phyloP scores from a whole-genome alignment of 2,888 invertebrate genomes.

The Phyllotreta striolata region DNA sequence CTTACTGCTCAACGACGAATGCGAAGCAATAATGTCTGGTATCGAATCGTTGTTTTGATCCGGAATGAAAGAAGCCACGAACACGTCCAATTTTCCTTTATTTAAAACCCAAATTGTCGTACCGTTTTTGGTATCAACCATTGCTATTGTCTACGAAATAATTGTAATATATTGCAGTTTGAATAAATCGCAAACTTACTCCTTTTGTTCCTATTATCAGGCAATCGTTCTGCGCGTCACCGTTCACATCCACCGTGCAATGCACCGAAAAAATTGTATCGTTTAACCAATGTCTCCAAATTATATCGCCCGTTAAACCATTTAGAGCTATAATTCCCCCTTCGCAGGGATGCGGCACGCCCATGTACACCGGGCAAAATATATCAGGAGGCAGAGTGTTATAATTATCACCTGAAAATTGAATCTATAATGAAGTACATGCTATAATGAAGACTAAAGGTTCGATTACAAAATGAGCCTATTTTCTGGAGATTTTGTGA shows the following conservation, averaged over 20 bases:
- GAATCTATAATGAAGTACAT: too few relatives aligned
- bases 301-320: conserved; percentile 72
- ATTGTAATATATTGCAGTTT: background rate
- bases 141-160: conserved; percentile 65
- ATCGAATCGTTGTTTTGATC: conserved; percentile 76
- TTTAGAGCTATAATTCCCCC: conserved; percentile 81
- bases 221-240: conserved; percentile 75
- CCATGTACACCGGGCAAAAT: conserved; percentile 73
- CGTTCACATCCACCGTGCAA: conserved; percentile 75
- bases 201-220: conserved; percentile 77
- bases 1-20: conserved; percentile 61
- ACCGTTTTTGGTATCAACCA: conserved; percentile 74
- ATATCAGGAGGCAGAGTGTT: conserved; percentile 66
- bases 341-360: conserved; percentile 71
- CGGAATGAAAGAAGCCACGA: conserved; percentile 73
- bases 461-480: conserved; percentile 21
- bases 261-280: conserved; percentile 78
- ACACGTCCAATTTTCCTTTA: conserved; percentile 65
- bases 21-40: conserved; percentile 75
- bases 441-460: too few relatives aligned
- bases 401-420: conserved; percentile 62
- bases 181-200: conserved; percentile 58
- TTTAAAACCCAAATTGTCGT: conserved; percentile 70
- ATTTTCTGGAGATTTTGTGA: background rate
- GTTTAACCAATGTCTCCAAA: conserved; percentile 78